Conservation (phyloP, 2,113 vertebrate species). For the Cricetomys ansorgei region DNA sequence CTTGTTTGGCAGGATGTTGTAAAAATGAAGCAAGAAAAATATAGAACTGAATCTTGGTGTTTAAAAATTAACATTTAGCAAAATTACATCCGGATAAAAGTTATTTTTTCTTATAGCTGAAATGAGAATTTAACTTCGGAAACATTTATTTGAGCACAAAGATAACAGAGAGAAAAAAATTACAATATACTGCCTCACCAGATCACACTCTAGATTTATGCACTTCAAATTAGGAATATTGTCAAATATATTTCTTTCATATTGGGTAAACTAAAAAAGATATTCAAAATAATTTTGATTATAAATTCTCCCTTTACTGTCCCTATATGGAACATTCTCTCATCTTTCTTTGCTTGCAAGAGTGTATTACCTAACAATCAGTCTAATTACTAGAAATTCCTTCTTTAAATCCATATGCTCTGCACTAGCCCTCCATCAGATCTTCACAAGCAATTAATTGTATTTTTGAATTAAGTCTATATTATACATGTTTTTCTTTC, state of each 20-base stretch:
- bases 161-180: slow-evolving; percentile 44
- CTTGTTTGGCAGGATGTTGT: neutral
- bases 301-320: neutral
- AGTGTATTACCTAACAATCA: neutral
- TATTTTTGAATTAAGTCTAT: neutral
- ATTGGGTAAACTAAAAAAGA: slow-evolving; percentile 6
- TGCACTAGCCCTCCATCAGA: neutral
- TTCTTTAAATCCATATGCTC: neutral
- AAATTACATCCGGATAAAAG: neutral
- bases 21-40: slow-evolving; percentile 31
- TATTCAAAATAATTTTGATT: neutral
- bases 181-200: neutral
- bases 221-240: neutral
- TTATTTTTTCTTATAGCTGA: slow-evolving; percentile 16
- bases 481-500: neutral
- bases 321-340: neutral
- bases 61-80: slow-evolving; percentile 60
- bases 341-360: neutral
- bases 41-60: neutral
- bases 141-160: slow-evolving; percentile 9
- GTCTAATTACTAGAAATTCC: neutral
- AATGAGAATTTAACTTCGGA: neutral
- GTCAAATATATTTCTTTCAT: neutral
- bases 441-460: neutral
- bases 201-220: neutral